Conservation (phyloP, 2,888 invertebrate genomes). For the Mongoloraphidia duomilia region DNA sequence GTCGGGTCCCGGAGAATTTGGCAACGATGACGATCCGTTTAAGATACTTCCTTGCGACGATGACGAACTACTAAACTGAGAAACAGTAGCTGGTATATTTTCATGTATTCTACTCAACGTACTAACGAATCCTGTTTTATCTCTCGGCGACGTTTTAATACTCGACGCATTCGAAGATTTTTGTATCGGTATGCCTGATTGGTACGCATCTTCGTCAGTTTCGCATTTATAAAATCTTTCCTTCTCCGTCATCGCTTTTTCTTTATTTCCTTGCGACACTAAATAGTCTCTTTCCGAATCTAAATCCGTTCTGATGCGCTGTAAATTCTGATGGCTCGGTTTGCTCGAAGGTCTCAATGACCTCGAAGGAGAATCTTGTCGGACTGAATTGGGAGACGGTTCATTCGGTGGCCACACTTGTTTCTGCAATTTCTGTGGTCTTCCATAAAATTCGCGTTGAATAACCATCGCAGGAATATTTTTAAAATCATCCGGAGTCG, state of each 20-base stretch:
- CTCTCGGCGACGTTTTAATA: slow-evolving; percentile 24
- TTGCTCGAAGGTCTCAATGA: slow-evolving; percentile 24
- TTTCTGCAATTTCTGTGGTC: slow-evolving; percentile 60
- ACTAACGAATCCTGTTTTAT: slow-evolving; percentile 38
- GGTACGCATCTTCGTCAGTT: too few relatives aligned
- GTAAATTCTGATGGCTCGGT: slow-evolving; percentile 33
- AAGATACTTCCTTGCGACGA: slow-evolving; percentile 17
- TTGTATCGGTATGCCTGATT: slow-evolving; percentile 3
- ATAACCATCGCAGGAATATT: slow-evolving; percentile 26
- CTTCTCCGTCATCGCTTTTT: slow-evolving; percentile 17
- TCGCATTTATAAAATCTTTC: too few relatives aligned
- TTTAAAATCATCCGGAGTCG: slow-evolving; percentile 29
- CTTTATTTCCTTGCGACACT: slow-evolving; percentile 7
- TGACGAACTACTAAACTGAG: slow-evolving; percentile 13
- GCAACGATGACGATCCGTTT: slow-evolving; percentile 32
- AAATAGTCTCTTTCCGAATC: slow-evolving; percentile 28
- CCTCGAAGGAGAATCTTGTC: slow-evolving; percentile 32
- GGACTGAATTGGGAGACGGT: slow-evolving; percentile 10
- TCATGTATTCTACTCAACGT: slow-evolving; percentile 51
- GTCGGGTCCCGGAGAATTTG: slow-evolving; percentile 27
- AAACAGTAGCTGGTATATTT: slow-evolving; percentile 32
- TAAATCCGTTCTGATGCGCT: slow-evolving; percentile 31
- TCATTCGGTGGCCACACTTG: slow-evolving; percentile 24
- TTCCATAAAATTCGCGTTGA: slow-evolving; percentile 61
- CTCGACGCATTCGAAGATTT: slow-evolving; percentile 10